These are phyloP conservation scores for Acanthacorydalis orientalis DNA, from an alignment of 2,888 invertebrate species.

Conservation along the genomic window DNA sequence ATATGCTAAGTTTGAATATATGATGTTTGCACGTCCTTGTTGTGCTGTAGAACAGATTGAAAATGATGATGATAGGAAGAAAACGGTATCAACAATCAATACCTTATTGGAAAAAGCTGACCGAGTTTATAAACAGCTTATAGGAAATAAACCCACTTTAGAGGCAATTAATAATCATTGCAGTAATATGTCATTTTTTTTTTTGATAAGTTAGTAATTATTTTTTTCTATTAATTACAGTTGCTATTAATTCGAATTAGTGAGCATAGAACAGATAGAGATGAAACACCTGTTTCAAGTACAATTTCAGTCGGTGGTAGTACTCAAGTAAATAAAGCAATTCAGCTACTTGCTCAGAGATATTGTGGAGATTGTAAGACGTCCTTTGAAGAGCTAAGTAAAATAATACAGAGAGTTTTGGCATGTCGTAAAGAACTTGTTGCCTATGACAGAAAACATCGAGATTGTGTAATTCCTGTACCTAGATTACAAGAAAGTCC, in stretches of 20 bases:
- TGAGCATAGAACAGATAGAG: conserved; percentile 65
- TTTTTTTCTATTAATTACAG: conserved; percentile 21
- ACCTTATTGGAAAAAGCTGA: conserved; percentile 86
- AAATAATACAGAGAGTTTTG: conserved; percentile 76
- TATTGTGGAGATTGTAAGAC: conserved; percentile 91
- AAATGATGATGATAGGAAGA: conserved; percentile 90
- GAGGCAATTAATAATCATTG: conserved; percentile 35
- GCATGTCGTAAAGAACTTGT: conserved; percentile 84
- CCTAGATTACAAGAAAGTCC: conserved; percentile 2
- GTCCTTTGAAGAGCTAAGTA: conserved; percentile 87
- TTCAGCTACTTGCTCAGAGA: conserved; percentile 85
- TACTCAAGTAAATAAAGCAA: conserved; percentile 72
- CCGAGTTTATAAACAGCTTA: conserved; percentile 77
- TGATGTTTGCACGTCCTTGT: conserved; percentile 75
- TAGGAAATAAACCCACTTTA: conserved; percentile 75
- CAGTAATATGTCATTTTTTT: background rate
- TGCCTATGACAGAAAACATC: conserved; percentile 74
- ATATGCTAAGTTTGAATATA: conserved; percentile 97
- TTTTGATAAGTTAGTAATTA: background rate
- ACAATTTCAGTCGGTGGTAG: conserved; percentile 14
- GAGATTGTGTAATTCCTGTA: conserved; percentile 29
- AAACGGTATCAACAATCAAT: conserved; percentile 84
- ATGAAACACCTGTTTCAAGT: conserved; percentile 23
- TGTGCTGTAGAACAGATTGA: conserved; percentile 96
- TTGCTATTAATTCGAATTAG: conserved; percentile 69